Conservation (phyloP, 1,140 invertebrate species). For the Tenebrio molitor region DNA sequence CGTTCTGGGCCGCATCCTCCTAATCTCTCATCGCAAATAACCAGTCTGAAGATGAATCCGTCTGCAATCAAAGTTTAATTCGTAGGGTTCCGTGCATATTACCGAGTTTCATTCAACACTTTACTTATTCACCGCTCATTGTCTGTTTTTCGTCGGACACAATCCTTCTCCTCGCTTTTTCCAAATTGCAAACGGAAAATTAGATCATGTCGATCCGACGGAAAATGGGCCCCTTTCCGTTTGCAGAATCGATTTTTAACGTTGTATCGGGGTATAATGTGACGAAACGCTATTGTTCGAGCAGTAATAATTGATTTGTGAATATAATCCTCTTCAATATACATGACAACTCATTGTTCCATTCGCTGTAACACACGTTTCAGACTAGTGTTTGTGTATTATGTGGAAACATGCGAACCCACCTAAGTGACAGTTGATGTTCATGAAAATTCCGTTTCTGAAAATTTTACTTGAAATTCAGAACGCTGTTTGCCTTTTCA, state of each 20-base stretch:
- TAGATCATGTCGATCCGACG: neutral
- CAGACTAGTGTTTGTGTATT: conserved; percentile 23
- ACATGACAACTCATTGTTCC: conserved; percentile 30
- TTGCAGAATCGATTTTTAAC: conserved; percentile 10
- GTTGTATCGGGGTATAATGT: too few species aligned
- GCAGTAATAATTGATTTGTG: conserved; percentile 27
- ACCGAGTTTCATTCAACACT: too few species aligned
- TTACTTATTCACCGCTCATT: conserved; percentile 19
- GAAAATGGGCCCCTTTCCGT: neutral
- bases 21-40: neutral
- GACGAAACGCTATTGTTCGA: conserved; percentile 28
- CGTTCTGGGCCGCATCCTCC: too few species aligned
- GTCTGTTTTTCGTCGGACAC: conserved; percentile 6
- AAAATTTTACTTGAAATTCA: too few species aligned
- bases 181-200: neutral
- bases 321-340: conserved; percentile 38
- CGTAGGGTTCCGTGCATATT: neutral
- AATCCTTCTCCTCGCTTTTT: neutral
- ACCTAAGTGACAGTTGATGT: conserved; percentile 15
- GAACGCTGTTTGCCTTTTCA: neutral
- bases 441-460: neutral
- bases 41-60: neutral
- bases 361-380: conserved; percentile 25
- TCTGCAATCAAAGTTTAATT: conserved; percentile 18
- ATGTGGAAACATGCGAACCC: conserved; percentile 1